phyloP scores from a whole-genome alignment of 2,888 invertebrate species.

The Psylliodes chrysocephalus region DNA sequence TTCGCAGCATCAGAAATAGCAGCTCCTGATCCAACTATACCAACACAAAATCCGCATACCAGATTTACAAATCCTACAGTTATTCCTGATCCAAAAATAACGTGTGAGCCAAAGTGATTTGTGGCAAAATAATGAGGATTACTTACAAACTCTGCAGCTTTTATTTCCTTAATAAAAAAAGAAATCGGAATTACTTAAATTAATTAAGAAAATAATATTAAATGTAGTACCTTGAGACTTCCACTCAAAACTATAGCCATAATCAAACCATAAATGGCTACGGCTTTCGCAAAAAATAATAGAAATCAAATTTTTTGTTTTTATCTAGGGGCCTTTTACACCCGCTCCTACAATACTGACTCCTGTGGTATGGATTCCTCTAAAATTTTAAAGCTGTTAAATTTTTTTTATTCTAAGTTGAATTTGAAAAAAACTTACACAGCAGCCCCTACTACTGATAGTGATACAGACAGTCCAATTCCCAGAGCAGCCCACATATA shows the following conservation, averaged over 20 bases:
- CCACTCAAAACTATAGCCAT: conserved; percentile 97
- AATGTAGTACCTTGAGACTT: conserved; percentile 69
- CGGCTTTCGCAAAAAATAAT: conserved; percentile 99
- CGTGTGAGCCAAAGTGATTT: conserved; percentile 86
- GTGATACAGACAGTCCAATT: conserved; percentile 89
- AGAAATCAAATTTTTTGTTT: conserved; percentile 98
- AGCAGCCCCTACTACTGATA: conserved; percentile 97
- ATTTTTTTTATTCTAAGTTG: too few relatives aligned
- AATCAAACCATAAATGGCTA: conserved; percentile 98
- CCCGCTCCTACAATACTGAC: conserved; percentile 96
- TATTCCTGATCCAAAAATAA: conserved; percentile 95
- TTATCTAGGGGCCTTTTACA: conserved; percentile 97
- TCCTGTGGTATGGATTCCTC: conserved; percentile 96
- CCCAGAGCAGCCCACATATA: conserved; percentile 97
- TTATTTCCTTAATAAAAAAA: conserved; percentile 48
- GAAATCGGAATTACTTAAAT: too few relatives aligned
- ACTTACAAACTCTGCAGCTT: conserved; percentile 29
- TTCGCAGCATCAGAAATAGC: conserved; percentile 99
- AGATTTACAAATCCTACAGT: conserved; percentile 96
- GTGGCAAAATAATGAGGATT: conserved; percentile 56
- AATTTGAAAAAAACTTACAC: conserved; percentile 69
- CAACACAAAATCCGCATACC: conserved; percentile 95
- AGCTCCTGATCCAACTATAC: conserved; percentile 97
- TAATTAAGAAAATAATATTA: neutral
- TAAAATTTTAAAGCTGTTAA: too few relatives aligned